Evolutionary conservation across 2,113 vertebrate genomes (phyloP).

Genomic region (Spilogale gracilis): DNA sequence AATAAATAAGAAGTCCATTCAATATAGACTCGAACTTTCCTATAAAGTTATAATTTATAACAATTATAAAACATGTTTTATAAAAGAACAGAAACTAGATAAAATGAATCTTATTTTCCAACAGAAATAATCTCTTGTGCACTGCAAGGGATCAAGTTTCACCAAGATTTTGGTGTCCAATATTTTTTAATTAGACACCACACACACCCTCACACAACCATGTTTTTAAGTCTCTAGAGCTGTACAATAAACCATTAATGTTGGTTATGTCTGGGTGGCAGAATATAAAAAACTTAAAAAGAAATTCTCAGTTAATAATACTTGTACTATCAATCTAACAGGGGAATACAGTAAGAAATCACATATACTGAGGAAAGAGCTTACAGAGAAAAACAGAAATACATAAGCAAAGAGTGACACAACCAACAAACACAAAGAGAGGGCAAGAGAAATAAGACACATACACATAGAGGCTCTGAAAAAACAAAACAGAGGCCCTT

Average conservation of each 20-base stretch:
- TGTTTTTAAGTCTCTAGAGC: conserved; percentile 19
- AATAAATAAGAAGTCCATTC: conserved; percentile 31
- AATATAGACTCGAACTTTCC: conserved; percentile 42
- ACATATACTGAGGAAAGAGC: neutral
- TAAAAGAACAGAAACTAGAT: neutral
- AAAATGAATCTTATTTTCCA: neutral
- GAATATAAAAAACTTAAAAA: conserved; percentile 32
- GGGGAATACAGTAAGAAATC: conserved; percentile 30
- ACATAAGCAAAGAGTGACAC: neutral
- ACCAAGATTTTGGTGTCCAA: neutral
- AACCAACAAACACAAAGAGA: conserved; percentile 17
- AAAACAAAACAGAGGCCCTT: neutral
- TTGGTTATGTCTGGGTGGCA: neutral
- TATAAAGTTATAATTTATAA: neutral
- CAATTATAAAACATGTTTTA: conserved; percentile 30
- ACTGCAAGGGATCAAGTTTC: neutral
- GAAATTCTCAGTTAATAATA: conserved; percentile 20
- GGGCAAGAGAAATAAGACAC: neutral
- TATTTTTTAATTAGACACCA: conserved; percentile 42
- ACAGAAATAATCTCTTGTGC: conserved; percentile 1
- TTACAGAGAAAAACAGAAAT: neutral
- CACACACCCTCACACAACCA: neutral
- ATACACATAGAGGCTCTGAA: neutral
- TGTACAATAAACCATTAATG: conserved; percentile 44
- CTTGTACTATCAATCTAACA: conserved; percentile 36